These are phyloP conservation scores for Noctua janthina DNA, from an alignment of 2,888 invertebrate genomes.

Conservation along the genomic window DNA sequence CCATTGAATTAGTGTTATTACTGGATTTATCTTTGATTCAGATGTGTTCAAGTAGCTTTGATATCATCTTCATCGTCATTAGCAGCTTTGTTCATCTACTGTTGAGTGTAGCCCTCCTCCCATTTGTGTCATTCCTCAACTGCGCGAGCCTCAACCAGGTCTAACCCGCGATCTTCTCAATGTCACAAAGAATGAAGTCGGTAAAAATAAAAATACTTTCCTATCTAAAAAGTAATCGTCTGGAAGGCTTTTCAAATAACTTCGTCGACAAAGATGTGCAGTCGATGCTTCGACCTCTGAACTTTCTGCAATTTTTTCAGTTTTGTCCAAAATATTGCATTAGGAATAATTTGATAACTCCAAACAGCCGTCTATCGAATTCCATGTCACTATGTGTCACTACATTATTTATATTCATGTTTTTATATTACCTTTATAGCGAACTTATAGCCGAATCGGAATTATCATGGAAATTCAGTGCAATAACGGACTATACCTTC, in stretches of 20 bases:
- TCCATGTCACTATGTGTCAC: slow-evolving; percentile 1
- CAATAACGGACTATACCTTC: background rate
- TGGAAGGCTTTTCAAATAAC: background rate
- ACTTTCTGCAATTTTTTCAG: background rate
- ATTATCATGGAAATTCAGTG: background rate
- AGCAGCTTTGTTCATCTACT: background rate
- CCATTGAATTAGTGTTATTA: background rate
- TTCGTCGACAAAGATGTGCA: slow-evolving; percentile 25
- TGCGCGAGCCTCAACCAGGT: too few species aligned
- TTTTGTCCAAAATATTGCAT: slow-evolving; percentile 28
- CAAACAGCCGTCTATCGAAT: slow-evolving; percentile 10
- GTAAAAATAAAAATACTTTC: background rate
- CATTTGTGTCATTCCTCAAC: too few species aligned
- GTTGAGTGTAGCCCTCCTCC: too few species aligned
- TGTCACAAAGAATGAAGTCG: background rate
- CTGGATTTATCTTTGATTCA: background rate
- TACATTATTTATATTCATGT: background rate
- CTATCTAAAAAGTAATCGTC: background rate
- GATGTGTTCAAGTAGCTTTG: background rate
- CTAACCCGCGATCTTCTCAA: too few species aligned
- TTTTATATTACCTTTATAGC: background rate
- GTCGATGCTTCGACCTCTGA: slow-evolving; percentile 23
- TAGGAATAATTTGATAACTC: too few species aligned
- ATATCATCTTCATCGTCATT: background rate
- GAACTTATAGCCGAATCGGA: background rate